Evolutionary conservation across 2,113 vertebrate genomes (phyloP), one percentile per base, ranked within the genome.

Genomic region (Puffinus mauretanicus): DNA sequence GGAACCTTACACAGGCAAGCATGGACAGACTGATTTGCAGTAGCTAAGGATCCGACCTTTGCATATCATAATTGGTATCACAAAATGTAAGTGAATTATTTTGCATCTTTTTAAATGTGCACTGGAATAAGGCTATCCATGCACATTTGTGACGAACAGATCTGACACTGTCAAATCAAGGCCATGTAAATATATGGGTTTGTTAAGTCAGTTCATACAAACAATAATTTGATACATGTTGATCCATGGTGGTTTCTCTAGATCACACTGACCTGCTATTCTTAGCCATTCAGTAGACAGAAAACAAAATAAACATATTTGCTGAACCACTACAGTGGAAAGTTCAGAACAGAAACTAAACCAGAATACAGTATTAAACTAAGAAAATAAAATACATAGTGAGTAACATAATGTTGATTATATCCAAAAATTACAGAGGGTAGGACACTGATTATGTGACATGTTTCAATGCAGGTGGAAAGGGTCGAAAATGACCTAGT

Each of bases 391-490:
- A 88, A 78, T 85, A 91, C 64, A 82, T 94, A 75, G 69, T 77
- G 92, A 94, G 78, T 92, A 95, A 90, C 71, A 90, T 95, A 94
- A 61, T 94, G 61, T 96, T 96, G 91, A 96, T 94, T 91, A 93
- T 96, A 96, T 62, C 88, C 91, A 96, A 86, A 90, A 88, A 96
- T 94, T 96, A 89, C 95, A 96, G 86, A 94, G 80, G 51, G 90
- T 96, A 96, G 96, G 96, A 88, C 82, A 96, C 96, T 96, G 95
- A 97, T 97, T 32, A 92, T 97, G 94, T 97, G 95, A 97, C 96
- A 83, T 97, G 93, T 97, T 97, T 98, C 96, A 97, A 97, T 97
- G 94, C 95, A 97, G 96, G 95, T 98, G 94, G 96, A 96, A 98
- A 97, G 90, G 95, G 96, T 97, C 93, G 95, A 97, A 98, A 98